Base-by-base conservation (phyloP, 2,113 vertebrate species). In the Ellobius talpinus region DNA sequence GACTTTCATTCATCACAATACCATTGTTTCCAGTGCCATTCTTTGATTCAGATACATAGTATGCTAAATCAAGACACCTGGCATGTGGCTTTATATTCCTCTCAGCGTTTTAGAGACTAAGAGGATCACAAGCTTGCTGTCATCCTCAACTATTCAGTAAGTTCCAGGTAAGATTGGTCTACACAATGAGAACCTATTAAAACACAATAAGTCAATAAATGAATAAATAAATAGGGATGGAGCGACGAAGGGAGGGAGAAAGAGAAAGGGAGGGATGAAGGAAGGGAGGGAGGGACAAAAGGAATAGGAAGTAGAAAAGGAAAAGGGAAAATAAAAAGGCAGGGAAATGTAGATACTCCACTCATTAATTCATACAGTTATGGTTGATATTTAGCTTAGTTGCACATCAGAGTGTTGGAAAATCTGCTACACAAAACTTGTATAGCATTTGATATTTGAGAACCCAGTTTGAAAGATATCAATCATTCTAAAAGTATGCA, bases 251-350 rank as follows among this genome's bases (percentile, higher is more conserved):
- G 1, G 58, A 58, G 13, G 7, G 39, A 85, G 14, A 58, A 58
- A 19, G 17, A 58, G 17, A 23, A 1, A 58, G 10, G 19, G 19
- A 36, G 0, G 16, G 17, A 23, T 3, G 8, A 23, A 26, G 3
- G 0, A 79, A 55, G 11, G 11, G n/a, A 42, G 12, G 33, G 5
- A 84, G 26, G 26, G 3, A 63, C 6, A 21, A 14, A 45, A 29
- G 2, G 24, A 85, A 63, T 42, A 21, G 8, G 39, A n/a, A 11
- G 17, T 21, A 50, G 77, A 78, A 50, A 78, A 26, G 19, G 19
- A 19, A n/a, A 36, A 12, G 33, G 8, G 1, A 2, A 58, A 55
- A 61, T 23, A 5, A 52, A 21, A 19, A 21, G 31, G 19, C 16
- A 52, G 45, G 12, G 21, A 39, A 55, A 24, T 31, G 13, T 45